Base-by-base conservation (phyloP, 2,888 invertebrate genomes). In the Isotomurus palustris region DNA sequence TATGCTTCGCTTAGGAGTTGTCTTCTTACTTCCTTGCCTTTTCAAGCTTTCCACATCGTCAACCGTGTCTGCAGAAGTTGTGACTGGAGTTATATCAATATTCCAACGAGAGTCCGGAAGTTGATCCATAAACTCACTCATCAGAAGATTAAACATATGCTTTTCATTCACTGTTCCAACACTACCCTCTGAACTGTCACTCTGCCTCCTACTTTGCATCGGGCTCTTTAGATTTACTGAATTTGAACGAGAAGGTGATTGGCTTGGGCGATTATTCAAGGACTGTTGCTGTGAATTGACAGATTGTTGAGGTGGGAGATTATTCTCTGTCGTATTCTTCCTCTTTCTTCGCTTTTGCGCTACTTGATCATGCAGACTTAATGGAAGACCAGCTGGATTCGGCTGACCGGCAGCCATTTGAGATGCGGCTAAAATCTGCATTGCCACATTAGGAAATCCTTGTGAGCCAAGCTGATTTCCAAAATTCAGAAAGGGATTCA, bases 1-100 rank as follows among this genome's bases (percentile, higher is more conserved):
- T 0, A 65, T 57, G 27, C 65, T 65, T 17, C 76, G 74, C 1
- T 77, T 75, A 3, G 76, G 77, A 2, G 77, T 76, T 1, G 76
- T 75, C 3, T 74, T 69, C 24, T 55, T 50, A 19, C 21, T 38
- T 25, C 12, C 21, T 43, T 43, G 43, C 22, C 24, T 43, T 21
- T 43, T 43, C 8, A 43, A 22, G 6, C 17, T 28, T 10, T 50
- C 38, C 14, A 59, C 28, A 12, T 65, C 65, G 41, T 65, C 65
- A 2, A 52, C 55, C 2, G 35, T 52, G 32, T 36, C 44, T 3
- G 29, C 53, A 2, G 59, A 50, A 22, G 49, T 64, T 2, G 36
- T 59, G 2, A 70, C 70, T 3, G 70, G 68, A 6, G 68, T 70
- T 6, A 68, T 67, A 28, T 70, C 70, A 48, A 70, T 68, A 32